Base-by-base conservation (phyloP, 2,888 invertebrate species). In the Chrysolina oricalcia region DNA sequence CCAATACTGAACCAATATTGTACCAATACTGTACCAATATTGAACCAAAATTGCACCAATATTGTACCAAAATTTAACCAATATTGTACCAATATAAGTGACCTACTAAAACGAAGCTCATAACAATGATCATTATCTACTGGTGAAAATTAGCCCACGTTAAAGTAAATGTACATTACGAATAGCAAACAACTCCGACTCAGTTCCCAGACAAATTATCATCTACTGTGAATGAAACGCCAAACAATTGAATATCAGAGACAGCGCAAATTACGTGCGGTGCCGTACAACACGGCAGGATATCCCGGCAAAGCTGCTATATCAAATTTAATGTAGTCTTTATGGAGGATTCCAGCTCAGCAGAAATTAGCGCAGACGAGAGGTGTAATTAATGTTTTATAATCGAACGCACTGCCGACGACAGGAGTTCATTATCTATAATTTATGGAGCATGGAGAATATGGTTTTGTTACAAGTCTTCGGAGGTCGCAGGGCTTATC, bases 301-400 rank as follows among this genome's bases (percentile, higher is more conserved):
- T 69, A 77, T 73, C 73, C 75, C 41, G 56, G 53, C 50, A 41
- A 65, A 72, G 62, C 65, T 67, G 80, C 81, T 83, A 82, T 85
- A 85, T 86, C 83, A 85, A 86, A 85, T 86, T 85, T 85, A 86
- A 86, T 83, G 83, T 83, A 85, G 85, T 85, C 85, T 85, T 85
- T 83, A 85, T 83, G 84, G 83, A 80, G 81, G 85, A 82, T 84
- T 84, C 82, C 80, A 74, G 77, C 68, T 75, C 56, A 64, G 56
- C 19, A 63, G 81, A 85, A 85, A 86, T 86, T 86, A 86, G 83
- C 81, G 79, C 81, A 84, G 85, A 85, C 86, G 84, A 87, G 86
- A 86, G 86, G 85, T 84, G 85, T 87, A 87, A 88, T 87, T 88
- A 87, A 88, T 87, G 88, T 87, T 87, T 86, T 87, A 87, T 87